Evolutionary conservation across 2,797 vertebrate species (phyloP).

Genomic region (Sebastes nivosus): DNA sequence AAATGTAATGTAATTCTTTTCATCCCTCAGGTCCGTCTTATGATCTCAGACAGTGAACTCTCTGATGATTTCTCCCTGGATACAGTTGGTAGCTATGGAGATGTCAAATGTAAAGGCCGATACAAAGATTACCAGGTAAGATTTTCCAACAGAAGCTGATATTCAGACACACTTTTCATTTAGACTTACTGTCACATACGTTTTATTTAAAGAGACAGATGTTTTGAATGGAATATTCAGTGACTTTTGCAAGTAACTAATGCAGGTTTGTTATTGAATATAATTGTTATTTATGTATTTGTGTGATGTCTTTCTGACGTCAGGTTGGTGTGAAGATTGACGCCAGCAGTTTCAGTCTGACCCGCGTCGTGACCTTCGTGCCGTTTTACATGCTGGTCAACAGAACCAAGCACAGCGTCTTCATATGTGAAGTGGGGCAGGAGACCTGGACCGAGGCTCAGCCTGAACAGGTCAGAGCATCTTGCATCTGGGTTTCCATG

Average conservation of each 20-base stretch:
- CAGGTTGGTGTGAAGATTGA: slow-evolving; percentile 96
- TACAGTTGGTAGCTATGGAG: slow-evolving; percentile 96
- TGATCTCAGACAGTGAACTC: slow-evolving; percentile 95
- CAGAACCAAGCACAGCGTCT: slow-evolving; percentile 88
- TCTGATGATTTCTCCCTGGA: slow-evolving; percentile 97
- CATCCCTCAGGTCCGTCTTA: slow-evolving; percentile 90
- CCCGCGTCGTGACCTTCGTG: slow-evolving; percentile 95
- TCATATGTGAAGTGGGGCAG: slow-evolving; percentile 87
- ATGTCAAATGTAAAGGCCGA: slow-evolving; percentile 93
- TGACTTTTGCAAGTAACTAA: neutral
- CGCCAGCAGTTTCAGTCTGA: slow-evolving; percentile 94
- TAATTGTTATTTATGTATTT: neutral
- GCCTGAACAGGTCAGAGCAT: slow-evolving; percentile 86
- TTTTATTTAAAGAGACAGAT: neutral
- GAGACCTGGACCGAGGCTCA: slow-evolving; percentile 88
- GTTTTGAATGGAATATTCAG: neutral
- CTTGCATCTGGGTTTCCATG: neutral
- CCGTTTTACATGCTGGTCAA: slow-evolving; percentile 96
- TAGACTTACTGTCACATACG: neutral
- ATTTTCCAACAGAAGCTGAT: neutral
- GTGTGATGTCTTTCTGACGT: slow-evolving; percentile 13
- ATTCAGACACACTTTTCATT: neutral
- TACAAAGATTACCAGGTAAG: slow-evolving; percentile 93
- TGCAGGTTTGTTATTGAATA: neutral
- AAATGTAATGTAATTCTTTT: neutral